A percentile compares a stretch with the other conserved stretches of the same genome.
phyloP scores from a whole-genome alignment of 2,888 invertebrate species.

The Cyclophora punctaria region DNA sequence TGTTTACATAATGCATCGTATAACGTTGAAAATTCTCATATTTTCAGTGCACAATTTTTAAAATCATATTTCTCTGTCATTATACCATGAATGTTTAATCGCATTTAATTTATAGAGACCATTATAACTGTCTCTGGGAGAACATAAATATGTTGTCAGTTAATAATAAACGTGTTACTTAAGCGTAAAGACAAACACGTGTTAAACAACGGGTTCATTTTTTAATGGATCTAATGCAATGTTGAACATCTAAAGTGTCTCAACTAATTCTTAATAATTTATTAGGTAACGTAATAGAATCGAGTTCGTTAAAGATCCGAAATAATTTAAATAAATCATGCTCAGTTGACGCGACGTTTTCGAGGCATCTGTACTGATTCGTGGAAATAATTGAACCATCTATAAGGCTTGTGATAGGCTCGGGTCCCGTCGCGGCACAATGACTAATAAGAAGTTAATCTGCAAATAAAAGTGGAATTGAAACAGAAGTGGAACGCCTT shows the following conservation, averaged over 20 bases:
- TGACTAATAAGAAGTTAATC: constrained; percentile 76
- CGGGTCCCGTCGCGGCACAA: constrained; percentile 54
- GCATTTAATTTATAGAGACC: constrained; percentile 48
- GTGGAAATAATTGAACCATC: constrained; percentile 70
- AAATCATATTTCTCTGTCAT: constrained; percentile 32
- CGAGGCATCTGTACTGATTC: constrained; percentile 44
- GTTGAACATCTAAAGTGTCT: constrained; percentile 21
- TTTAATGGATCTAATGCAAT: constrained; percentile 30
- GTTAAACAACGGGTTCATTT: constrained; percentile 37
- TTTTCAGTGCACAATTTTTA: constrained; percentile 4
- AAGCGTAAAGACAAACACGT: constrained; percentile 42
- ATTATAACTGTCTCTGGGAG: constrained; percentile 44
- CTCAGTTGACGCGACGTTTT: constrained; percentile 25
- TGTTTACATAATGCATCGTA: too few relatives aligned
- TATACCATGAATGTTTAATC: constrained; percentile 37
- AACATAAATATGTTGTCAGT: constrained; percentile 60
- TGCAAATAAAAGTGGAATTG: constrained; percentile 76
- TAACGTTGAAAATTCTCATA: too few relatives aligned
- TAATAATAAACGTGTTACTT: constrained; percentile 49
- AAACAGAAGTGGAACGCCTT: constrained; percentile 73
- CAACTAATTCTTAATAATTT: constrained; percentile 15
- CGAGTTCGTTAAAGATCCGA: constrained; percentile 14
- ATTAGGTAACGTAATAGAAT: background rate
- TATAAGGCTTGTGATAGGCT: constrained; percentile 69
- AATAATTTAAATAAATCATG: constrained; percentile 33